Conservation (phyloP, 1,140 invertebrate species). For the Paralvinella palmiformis region DNA sequence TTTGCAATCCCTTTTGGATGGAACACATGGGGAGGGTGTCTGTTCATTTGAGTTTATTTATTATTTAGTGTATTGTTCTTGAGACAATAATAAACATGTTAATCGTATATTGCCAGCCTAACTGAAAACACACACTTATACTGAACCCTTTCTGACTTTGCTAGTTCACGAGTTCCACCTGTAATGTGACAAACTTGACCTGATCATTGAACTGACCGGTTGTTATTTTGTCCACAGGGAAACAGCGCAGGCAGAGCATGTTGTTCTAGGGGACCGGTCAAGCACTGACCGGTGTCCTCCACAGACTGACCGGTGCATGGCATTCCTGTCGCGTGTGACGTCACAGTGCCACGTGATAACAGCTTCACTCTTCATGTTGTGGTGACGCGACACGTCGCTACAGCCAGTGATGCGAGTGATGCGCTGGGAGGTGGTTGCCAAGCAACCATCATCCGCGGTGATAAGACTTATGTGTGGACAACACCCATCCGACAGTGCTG, state of each 20-base stretch:
- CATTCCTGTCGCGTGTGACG: slow-evolving; percentile 6
- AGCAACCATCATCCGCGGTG: not conserved
- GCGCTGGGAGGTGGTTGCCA: not conserved
- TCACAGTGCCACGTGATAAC: not conserved
- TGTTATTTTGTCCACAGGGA: not conserved
- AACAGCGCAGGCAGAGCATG: slow-evolving; percentile 7
- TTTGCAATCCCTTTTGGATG: no score
- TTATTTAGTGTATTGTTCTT: no score
- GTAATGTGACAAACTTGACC: no score
- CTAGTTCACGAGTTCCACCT: no score
- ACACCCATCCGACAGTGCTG: not conserved
- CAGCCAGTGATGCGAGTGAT: not conserved
- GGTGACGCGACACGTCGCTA: not conserved
- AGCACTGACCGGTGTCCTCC: not conserved
- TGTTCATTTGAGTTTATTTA: no score
- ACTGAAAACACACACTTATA: no score
- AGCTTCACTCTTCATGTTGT: not conserved
- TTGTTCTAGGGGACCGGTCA: not conserved
- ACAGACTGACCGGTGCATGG: not conserved
- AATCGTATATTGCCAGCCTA: no score
- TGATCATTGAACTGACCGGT: no score
- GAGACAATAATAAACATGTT: no score
- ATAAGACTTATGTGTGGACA: slow-evolving; percentile 2
- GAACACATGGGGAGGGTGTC: no score
- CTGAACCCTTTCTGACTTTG: no score